These are phyloP conservation scores for Elmis aenea DNA, from an alignment of 2,888 invertebrate genomes.

Conservation along the genomic window DNA sequence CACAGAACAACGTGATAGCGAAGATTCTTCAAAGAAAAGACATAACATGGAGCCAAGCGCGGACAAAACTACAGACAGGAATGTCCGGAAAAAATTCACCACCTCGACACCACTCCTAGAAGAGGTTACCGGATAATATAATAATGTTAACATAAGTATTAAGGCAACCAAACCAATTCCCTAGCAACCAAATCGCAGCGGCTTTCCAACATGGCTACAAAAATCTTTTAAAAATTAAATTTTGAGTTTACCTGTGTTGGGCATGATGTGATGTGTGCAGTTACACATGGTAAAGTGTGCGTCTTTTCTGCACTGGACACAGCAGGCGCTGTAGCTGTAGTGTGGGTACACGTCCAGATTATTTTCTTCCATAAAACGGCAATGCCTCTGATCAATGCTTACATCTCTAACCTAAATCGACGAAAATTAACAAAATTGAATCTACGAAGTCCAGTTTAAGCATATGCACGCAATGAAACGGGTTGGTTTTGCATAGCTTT, in stretches of 20 bases:
- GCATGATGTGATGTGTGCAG: conserved; percentile 67
- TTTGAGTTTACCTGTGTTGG: conserved; percentile 52
- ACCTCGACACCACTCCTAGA: too few species aligned
- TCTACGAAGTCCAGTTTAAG: too few species aligned
- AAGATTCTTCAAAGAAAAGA: too few species aligned
- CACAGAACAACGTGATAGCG: too few species aligned
- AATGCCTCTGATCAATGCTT: conserved; percentile 60
- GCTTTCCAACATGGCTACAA: background rate
- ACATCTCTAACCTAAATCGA: conserved; percentile 51
- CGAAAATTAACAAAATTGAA: conserved; percentile 13
- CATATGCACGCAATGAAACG: too few species aligned
- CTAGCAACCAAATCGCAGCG: too few species aligned
- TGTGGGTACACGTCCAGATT: conserved; percentile 56
- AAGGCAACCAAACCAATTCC: background rate
- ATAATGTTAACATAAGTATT: background rate
- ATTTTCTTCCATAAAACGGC: conserved; percentile 66
- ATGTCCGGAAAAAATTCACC: too few species aligned
- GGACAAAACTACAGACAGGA: too few species aligned
- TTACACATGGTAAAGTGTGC: conserved; percentile 58
- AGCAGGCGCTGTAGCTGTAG: conserved; percentile 71
- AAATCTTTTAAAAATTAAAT: background rate
- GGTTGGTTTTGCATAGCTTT: too few species aligned
- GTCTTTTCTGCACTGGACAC: conserved; percentile 63
- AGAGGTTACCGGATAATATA: too few species aligned
- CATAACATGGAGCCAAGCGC: too few species aligned